Base-by-base conservation (phyloP, 2,888 invertebrate species). In the Hirtodrosophila alboralis region DNA sequence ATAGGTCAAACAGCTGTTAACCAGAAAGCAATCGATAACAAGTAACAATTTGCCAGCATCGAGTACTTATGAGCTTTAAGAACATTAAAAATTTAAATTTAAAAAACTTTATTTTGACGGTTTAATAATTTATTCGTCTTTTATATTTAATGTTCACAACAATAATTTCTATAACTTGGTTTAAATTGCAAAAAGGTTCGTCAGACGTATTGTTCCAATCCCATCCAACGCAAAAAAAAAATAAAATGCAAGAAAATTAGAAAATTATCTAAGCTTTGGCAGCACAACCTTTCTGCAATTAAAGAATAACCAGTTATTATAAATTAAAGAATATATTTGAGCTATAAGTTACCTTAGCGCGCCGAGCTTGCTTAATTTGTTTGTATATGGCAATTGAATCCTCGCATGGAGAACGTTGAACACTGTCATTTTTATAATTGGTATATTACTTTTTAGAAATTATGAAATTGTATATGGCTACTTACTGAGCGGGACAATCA, bases 401-500 rank as follows among this genome's bases (percentile, higher is more conserved):
- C 0, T 44, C 33, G 9, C 67, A 38, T 1, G 41, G 3, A 4
- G 61, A 54, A 49, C 53, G 60, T 16, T 49, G 12, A 1, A 47
- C 41, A 1, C 41, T 10, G n/a, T n/a, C n/a, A 18, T 68, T 38
- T 16, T 75, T 70, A 31, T 0, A 41, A 36, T 37, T 23, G 1
- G 2, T 1, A 8, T 7, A 2, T 36, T 18, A n/a, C 1, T 1
- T n/a, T 8, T 18, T 1, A 21, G 0, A 1, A 12, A n/a, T 3
- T 2, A 6, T n/a, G n/a, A 16, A 4, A 9, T 1, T 1, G 1
- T 13, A 10, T 9, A 0, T 5, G 9, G 6, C 8, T 37, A 47
- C 49, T 21, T 52, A 84, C 80, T 52, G 62, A 3, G 33, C 23
- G 3, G 43, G 30, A 37, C 40, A 53, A 30, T 73, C 76, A 1